Percentiles rank a stretch among this genome's conserved stretches.
phyloP scores from a whole-genome alignment of 92 coral and sea anemone species.

The Plumapathes pennacea region DNA sequence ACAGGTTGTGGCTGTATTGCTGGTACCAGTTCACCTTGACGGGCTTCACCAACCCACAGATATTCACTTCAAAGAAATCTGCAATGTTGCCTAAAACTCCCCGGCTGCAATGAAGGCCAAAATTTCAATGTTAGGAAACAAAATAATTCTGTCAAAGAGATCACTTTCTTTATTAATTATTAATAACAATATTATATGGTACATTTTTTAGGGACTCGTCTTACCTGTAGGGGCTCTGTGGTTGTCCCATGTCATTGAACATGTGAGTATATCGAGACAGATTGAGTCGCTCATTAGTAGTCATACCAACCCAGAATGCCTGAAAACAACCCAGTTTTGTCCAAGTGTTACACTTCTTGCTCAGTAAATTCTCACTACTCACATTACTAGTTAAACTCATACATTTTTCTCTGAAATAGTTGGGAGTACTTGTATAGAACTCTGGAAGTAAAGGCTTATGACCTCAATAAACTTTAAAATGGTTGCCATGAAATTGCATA shows the following conservation, averaged over 20 bases:
- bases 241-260: constrained; percentile 55
- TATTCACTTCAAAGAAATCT: constrained; percentile 76
- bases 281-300: constrained; percentile 88
- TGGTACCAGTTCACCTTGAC: constrained; percentile 78
- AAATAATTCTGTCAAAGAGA: neutral
- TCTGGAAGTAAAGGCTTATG: too few relatives aligned
- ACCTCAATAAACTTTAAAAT: too few relatives aligned
- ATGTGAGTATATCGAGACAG: constrained; percentile 77
- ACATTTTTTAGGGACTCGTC: too few relatives aligned
- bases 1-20: constrained; percentile 37
- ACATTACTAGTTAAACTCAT: too few relatives aligned
- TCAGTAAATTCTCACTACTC: too few relatives aligned
- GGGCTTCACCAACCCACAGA: constrained; percentile 75
- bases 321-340: constrained; percentile 10
- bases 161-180: neutral
- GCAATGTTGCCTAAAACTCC: constrained; percentile 85
- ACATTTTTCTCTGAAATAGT: too few relatives aligned
- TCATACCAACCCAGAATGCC: constrained; percentile 95
- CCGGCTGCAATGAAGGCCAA: constrained; percentile 58
- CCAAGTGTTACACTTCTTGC: too few relatives aligned
- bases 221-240: constrained; percentile 86
- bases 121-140: neutral
- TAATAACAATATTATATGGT: too few relatives aligned
- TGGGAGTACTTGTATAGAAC: too few relatives aligned
- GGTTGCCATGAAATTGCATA: too few relatives aligned